These are phyloP conservation scores for Heteropelma amictum DNA, from an alignment of 2,888 invertebrate genomes.

Conservation along the genomic window DNA sequence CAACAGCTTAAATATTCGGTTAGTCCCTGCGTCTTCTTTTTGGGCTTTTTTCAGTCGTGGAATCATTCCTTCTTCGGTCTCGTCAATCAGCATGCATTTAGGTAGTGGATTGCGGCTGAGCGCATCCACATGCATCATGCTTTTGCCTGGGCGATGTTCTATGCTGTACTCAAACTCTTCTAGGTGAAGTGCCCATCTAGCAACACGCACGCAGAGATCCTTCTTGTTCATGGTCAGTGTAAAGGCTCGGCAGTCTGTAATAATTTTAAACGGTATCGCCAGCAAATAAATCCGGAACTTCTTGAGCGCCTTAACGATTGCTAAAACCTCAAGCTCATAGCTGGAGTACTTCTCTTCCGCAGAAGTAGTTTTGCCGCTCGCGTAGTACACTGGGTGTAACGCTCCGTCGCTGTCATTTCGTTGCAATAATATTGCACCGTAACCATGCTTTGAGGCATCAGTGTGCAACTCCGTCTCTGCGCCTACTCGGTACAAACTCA, in stretches of 20 bases:
- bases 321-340: not conserved
- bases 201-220: no score
- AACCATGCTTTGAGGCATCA: no score
- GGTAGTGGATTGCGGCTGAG: constrained; percentile 59
- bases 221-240: no score
- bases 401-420: not conserved
- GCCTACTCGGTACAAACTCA: not conserved
- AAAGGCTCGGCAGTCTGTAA: no score
- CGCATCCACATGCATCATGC: constrained; percentile 61
- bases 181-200: no score
- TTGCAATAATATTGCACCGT: not conserved
- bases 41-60: constrained; percentile 17
- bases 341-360: not conserved
- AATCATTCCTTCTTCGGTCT: not conserved
- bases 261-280: no score
- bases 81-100: constrained; percentile 6
- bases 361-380: not conserved
- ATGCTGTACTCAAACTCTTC: no score
- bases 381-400: not conserved
- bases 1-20: not conserved
- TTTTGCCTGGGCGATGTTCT: no score
- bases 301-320: not conserved
- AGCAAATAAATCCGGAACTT: no score
- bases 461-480: not conserved
- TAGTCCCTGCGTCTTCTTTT: constrained; percentile 1